Percentiles rank a stretch among this genome's conserved stretches.
These are phyloP conservation scores for Capitulum mitella DNA, from an alignment of 2,888 invertebrate species.

Conservation along the genomic window DNA sequence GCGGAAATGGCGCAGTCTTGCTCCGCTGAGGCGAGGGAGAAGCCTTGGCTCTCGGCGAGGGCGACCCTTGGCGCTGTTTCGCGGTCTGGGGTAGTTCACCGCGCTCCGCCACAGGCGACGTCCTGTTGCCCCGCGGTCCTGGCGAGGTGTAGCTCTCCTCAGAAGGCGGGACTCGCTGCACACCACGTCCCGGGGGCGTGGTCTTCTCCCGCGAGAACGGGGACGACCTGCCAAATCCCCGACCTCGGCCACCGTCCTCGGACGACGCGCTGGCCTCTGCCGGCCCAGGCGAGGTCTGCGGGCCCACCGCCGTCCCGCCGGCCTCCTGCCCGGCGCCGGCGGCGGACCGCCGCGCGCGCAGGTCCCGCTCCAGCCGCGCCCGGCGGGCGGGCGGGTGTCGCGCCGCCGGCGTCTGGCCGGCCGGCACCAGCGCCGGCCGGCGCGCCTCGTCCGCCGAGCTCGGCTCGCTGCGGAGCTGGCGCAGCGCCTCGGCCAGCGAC, in stretches of 20 bases:
- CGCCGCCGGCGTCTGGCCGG: background rate
- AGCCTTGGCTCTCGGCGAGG: background rate
- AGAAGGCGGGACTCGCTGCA: too few relatives aligned
- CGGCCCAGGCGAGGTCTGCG: too few relatives aligned
- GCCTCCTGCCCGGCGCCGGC: background rate
- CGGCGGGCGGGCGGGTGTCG: background rate
- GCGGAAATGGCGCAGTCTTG: background rate
- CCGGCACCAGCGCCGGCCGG: background rate
- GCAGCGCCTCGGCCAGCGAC: conserved; percentile 4
- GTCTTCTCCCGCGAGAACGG: too few relatives aligned
- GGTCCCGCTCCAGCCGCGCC: too few relatives aligned
- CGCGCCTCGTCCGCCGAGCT: conserved; percentile 1
- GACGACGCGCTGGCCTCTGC: too few relatives aligned
- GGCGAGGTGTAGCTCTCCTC: background rate
- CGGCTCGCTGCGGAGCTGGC: background rate
- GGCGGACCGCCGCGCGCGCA: background rate
- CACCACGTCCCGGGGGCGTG: too few relatives aligned
- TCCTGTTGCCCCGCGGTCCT: background rate
- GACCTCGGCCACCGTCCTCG: too few relatives aligned
- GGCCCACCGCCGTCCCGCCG: too few relatives aligned
- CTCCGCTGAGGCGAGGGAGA: background rate
- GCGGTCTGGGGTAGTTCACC: background rate
- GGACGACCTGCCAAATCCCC: too few relatives aligned
- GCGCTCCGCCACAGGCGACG: background rate
- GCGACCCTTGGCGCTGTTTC: background rate